A percentile compares a stretch with the other conserved stretches of the same genome.
Conservation (phyloP, 1,140 invertebrate species). For the Anastatus disparis region DNA sequence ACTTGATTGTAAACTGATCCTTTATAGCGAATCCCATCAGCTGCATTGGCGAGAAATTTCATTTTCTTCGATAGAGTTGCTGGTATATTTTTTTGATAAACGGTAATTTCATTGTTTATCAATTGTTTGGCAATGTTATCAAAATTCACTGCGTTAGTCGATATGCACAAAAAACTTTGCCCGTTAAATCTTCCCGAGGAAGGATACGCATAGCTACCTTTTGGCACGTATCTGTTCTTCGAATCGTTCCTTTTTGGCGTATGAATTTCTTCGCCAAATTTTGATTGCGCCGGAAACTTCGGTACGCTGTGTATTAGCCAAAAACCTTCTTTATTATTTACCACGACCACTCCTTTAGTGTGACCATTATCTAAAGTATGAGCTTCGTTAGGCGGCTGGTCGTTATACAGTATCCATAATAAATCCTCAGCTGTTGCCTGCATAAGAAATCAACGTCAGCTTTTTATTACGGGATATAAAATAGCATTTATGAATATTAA, state of each 20-base stretch:
- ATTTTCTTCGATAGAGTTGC: constrained; percentile 64
- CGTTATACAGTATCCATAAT: constrained; percentile 84
- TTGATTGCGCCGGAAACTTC: constrained; percentile 76
- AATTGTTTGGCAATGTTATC: constrained; percentile 79
- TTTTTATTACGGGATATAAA: too few relatives aligned
- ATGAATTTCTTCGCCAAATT: constrained; percentile 43
- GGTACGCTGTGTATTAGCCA: constrained; percentile 95
- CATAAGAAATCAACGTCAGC: constrained; percentile 74
- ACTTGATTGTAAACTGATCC: constrained; percentile 73
- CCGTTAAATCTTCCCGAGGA: constrained; percentile 78
- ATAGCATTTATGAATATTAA: too few relatives aligned
- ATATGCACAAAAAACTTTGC: constrained; percentile 89
- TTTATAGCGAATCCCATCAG: constrained; percentile 71
- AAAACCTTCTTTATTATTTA: constrained; percentile 78
- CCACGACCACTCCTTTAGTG: constrained; percentile 84
- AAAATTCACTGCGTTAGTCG: constrained; percentile 72
- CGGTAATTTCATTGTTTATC: constrained; percentile 79
- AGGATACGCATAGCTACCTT: constrained; percentile 78
- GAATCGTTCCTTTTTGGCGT: constrained; percentile 39
- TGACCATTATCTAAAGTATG: constrained; percentile 75
- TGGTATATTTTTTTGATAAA: constrained; percentile 74
- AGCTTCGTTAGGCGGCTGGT: constrained; percentile 77
- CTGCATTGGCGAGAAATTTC: constrained; percentile 72
- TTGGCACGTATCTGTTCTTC: constrained; percentile 27
- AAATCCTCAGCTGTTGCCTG: constrained; percentile 50